These are phyloP conservation scores for Megathymus violae DNA, from an alignment of 1,140 invertebrate species.

Conservation along the genomic window DNA sequence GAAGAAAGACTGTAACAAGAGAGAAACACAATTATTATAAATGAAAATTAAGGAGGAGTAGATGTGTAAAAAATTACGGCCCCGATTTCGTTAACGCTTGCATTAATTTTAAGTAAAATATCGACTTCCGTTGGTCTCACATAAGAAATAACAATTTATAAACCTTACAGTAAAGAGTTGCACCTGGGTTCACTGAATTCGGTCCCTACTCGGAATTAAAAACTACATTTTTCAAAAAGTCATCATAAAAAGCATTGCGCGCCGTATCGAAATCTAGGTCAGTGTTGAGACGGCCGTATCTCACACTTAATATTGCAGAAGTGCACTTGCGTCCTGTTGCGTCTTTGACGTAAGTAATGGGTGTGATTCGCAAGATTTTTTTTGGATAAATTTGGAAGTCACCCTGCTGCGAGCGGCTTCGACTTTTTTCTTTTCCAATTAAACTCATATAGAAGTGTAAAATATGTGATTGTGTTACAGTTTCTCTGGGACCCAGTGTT, in stretches of 20 bases:
- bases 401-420: slow-evolving; percentile 70
- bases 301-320: slow-evolving; percentile 79
- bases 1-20: slow-evolving; percentile 97
- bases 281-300: slow-evolving; percentile 71
- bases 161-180: slow-evolving; percentile 76
- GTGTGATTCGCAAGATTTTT: slow-evolving; percentile 69
- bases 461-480: slow-evolving; percentile 80
- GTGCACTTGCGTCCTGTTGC: slow-evolving; percentile 62
- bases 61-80: slow-evolving; percentile 55
- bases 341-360: slow-evolving; percentile 75
- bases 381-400: slow-evolving; percentile 77
- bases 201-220: slow-evolving; percentile 73
- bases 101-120: slow-evolving; percentile 79
- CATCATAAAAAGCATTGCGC: slow-evolving; percentile 75
- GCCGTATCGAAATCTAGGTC: slow-evolving; percentile 76
- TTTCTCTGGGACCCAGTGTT: slow-evolving; percentile 55
- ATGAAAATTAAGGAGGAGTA: slow-evolving; percentile 66
- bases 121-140: slow-evolving; percentile 66
- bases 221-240: slow-evolving; percentile 82
- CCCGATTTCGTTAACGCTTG: slow-evolving; percentile 56
- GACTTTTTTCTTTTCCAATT: slow-evolving; percentile 77
- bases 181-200: slow-evolving; percentile 59
- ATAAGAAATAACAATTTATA: slow-evolving; percentile 81
- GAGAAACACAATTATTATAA: slow-evolving; percentile 65
- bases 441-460: slow-evolving; percentile 78